Conservation (phyloP, 64 coral and sea anemone species). For the Platygyra sinensis region DNA sequence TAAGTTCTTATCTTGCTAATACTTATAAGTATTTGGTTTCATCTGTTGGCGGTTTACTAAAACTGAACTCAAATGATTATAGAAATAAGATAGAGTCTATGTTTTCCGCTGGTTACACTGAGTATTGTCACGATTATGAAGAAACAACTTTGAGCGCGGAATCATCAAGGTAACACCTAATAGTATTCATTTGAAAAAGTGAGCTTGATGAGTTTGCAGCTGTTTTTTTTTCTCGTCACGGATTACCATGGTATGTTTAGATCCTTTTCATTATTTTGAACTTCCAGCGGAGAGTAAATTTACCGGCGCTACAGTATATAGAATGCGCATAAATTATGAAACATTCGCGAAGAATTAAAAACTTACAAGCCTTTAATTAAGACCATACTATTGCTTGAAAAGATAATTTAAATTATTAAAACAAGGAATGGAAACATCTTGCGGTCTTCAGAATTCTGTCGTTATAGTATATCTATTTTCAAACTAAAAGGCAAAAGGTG, state of each 20-base stretch:
- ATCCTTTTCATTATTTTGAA: not conserved
- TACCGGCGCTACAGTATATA: not conserved
- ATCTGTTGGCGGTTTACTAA: not conserved
- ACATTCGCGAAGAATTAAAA: not conserved
- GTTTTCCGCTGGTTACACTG: not conserved
- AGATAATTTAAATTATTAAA: not conserved
- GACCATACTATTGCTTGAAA: not conserved
- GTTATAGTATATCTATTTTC: not conserved
- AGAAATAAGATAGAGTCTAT: not conserved
- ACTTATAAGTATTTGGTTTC: not conserved
- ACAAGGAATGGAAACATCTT: not conserved
- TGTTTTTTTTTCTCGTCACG: not conserved
- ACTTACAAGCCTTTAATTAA: slow-evolving; percentile 11
- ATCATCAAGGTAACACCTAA: not conserved
- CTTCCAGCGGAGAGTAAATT: too few species aligned
- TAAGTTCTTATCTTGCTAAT: not conserved
- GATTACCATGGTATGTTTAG: not conserved
- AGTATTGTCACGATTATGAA: not conserved
- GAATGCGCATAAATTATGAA: not conserved
- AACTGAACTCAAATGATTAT: not conserved
- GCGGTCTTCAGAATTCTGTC: not conserved
- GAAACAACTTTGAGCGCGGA: not conserved
- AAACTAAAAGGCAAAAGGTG: not conserved
- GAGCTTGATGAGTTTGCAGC: not conserved
- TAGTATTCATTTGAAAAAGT: not conserved